Evolutionary conservation across 2,797 vertebrate species (phyloP), one percentile per base, ranked within the genome.

Genomic region (Botia almorhae): DNA sequence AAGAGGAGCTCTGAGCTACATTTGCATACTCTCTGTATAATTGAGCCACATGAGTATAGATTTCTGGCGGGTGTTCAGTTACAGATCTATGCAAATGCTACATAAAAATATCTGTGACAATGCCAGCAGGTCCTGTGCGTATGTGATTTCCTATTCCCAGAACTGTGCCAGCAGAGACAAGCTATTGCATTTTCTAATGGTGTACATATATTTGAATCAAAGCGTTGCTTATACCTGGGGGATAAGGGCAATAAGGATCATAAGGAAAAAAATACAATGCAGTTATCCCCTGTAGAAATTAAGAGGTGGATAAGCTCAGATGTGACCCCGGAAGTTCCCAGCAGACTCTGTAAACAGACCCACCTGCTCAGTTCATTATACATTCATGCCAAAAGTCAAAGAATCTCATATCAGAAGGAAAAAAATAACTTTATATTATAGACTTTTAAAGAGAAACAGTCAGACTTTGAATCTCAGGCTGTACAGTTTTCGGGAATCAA

Each of bases 201-300:
- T 36, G 17, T 33, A 67, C 23, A 56, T 63, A 65, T 61, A 17
- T 36, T 70, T 70, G 23, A 48, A 77, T 69, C 23, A 50, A 74
- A 50, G 43, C 60, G 46, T 50, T 43, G 23, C 21, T 12, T 56
- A n/a, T 60, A 19, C 55, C 39, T 55, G 71, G 5, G 46, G 60
- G 55, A 29, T 29, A 53, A 2, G 19, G 26, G 80, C 87, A 88
- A 85, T 87, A 89, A 89, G 83, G 87, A 87, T 76, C 68, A 2
- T 78, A 81, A n/a, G 53, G 69, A 75, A 84, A 82, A 87, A 82
- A 80, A 73, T 5, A 82, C 83, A 77, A 81, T 6, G 46, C 80
- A 61, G 60, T 19, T 60, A 87, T 85, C 92, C 92, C 92, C 91
- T 68, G 74, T 90, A 91, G 90, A 91, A 92, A 92, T 92, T 89